Percentiles rank a stretch among this genome's conserved stretches.
Evolutionary conservation across 2,797 vertebrate species (phyloP).

Genomic region (Squalus acanthias): DNA sequence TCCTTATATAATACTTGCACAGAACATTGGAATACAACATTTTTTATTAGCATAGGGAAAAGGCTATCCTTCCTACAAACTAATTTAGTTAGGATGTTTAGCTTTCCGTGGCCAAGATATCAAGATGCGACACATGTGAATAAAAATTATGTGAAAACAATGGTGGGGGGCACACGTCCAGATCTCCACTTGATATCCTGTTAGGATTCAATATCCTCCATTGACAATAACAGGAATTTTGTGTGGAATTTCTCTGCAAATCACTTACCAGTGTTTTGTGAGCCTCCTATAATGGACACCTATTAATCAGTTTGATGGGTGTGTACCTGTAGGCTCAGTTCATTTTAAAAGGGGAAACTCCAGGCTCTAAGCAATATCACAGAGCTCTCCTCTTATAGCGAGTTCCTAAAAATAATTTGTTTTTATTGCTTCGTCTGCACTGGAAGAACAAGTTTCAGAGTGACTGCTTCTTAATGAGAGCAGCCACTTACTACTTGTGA

Average conservation of each 20-base stretch:
- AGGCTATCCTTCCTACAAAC: not conserved
- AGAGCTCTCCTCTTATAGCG: not conserved
- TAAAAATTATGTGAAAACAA: not conserved
- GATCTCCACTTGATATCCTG: not conserved
- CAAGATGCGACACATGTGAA: not conserved
- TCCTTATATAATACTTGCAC: not conserved
- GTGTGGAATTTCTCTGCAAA: not conserved
- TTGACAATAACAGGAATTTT: not conserved
- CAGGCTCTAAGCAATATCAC: not conserved
- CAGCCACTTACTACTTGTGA: not conserved
- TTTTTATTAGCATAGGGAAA: too few relatives aligned
- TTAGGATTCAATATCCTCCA: not conserved
- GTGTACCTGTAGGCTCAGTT: not conserved
- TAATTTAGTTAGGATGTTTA: slow-evolving; percentile 8
- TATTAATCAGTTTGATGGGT: not conserved
- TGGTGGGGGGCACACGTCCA: not conserved
- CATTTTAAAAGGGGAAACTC: not conserved
- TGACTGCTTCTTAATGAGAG: not conserved
- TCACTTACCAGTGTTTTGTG: not conserved
- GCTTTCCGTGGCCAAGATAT: not conserved
- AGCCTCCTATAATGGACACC: not conserved
- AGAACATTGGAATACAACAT: not conserved
- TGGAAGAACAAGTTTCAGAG: not conserved
- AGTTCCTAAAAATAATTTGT: not conserved
- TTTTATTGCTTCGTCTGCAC: not conserved